Base-by-base conservation (phyloP, 2,113 vertebrate species). In the Etia nguti region DNA sequence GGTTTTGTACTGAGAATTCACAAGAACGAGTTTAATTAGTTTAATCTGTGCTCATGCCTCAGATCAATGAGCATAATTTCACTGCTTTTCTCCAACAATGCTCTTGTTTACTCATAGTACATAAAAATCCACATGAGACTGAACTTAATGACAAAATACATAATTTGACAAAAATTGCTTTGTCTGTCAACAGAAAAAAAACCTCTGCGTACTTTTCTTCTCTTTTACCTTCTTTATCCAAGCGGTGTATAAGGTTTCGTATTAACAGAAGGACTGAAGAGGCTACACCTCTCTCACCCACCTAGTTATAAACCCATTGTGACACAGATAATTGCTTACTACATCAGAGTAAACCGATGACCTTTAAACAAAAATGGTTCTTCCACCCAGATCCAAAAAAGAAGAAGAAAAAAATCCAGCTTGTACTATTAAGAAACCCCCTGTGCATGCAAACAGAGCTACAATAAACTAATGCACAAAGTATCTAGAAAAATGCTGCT, bases 1-100 rank as follows among this genome's bases (percentile, higher is more conserved):
- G 36, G 24, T 65, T 90, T 50, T 85, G 68, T 73, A 68, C 26
- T 31, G 48, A 29, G 34, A 70, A 73, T 86, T 93, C 81, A 87
- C 43, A 34, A 20, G 70, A 56, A 68, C 57, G 34, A 57, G 20
- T 89, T 89, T 88, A 93, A 95, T 93, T 75, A 73, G 18, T 94
- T 88, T 79, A 57, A 88, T 92, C 84, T 89, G 81, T 68, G 84
- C 54, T 70, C 70, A 56, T 15, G 41, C 59, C 18, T 84, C 87
- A 86, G 85, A 89, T 86, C 75, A 89, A 86, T 88, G 54, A 20
- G 75, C 38, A 82, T 84, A 41, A 89, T 92, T 89, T 41, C 70
- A 57, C 36, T 20, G 59, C 75, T 79, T 81, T 83, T 57, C 26
- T 43, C 56, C 24, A 24, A 93, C 85, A 90, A 84, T 70, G 84